Conservation (phyloP, 2,797 vertebrate species). For the Perdix hodgsoniae region DNA sequence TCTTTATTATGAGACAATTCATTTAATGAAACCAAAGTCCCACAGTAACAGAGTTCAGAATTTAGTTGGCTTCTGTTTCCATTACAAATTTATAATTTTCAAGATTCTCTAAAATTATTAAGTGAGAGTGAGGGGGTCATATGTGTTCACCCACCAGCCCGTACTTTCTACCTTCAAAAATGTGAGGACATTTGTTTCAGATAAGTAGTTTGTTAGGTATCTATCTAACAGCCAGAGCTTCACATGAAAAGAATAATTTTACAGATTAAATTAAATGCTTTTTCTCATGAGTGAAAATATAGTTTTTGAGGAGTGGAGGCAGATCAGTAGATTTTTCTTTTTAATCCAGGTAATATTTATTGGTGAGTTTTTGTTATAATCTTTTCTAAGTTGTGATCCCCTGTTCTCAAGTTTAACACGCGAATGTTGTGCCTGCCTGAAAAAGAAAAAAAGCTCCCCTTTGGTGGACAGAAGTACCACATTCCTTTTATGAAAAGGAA, state of each 20-base stretch:
- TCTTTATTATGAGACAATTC: neutral
- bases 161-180: neutral
- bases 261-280: neutral
- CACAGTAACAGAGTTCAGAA: neutral
- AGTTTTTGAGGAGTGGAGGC: neutral
- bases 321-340: neutral
- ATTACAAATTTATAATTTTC: neutral
- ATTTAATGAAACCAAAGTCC: neutral
- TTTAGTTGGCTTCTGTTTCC: neutral
- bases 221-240: neutral
- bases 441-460: neutral
- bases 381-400: neutral
- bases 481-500: neutral
- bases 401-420: neutral
- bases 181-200: neutral
- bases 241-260: neutral
- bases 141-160: neutral
- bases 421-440: neutral
- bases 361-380: neutral
- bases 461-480: neutral
- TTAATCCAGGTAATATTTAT: neutral
- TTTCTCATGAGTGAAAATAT: neutral
- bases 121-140: neutral
- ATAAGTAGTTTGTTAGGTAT: neutral
- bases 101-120: neutral